A percentile compares a stretch with the other conserved stretches of the same genome.
Conservation (phyloP, 1,140 invertebrate species). For the Drosophila punjabiensis region DNA sequence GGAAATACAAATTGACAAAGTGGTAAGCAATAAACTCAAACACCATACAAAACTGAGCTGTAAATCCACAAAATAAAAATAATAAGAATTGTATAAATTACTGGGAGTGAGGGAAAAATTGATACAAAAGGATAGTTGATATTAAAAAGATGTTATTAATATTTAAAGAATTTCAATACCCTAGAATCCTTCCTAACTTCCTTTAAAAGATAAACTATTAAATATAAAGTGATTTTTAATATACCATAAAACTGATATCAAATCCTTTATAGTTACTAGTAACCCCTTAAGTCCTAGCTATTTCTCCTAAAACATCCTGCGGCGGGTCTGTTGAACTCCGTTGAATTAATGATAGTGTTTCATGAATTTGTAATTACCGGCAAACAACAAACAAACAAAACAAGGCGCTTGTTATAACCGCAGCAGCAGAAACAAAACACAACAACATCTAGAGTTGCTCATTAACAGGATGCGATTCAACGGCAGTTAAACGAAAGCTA, state of each 20-base stretch:
- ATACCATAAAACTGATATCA: not conserved
- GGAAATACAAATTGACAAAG: slow-evolving; percentile 63
- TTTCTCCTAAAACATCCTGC: slow-evolving; percentile 13
- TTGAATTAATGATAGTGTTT: slow-evolving; percentile 44
- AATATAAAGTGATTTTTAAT: not conserved
- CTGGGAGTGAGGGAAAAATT: not conserved
- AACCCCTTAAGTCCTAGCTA: not conserved
- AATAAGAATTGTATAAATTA: slow-evolving; percentile 3
- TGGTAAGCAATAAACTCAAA: slow-evolving; percentile 46
- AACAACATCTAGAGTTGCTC: slow-evolving; percentile 22
- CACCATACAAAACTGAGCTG: slow-evolving; percentile 6
- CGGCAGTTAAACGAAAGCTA: slow-evolving; percentile 49
- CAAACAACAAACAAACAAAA: slow-evolving; percentile 19
- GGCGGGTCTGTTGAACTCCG: not conserved
- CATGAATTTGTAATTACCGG: slow-evolving; percentile 58
- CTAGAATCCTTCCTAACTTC: no score
- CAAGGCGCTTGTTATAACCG: slow-evolving; percentile 47
- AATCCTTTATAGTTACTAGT: no score
- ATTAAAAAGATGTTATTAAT: not conserved
- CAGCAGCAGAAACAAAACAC: slow-evolving; percentile 39
- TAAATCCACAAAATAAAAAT: not conserved
- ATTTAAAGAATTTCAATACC: not conserved
- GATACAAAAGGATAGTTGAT: no score
- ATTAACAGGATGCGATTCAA: slow-evolving; percentile 55
- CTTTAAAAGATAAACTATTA: no score